These are phyloP conservation scores for Agrilus biguttatus DNA, from an alignment of 2,888 invertebrate species.

Conservation along the genomic window DNA sequence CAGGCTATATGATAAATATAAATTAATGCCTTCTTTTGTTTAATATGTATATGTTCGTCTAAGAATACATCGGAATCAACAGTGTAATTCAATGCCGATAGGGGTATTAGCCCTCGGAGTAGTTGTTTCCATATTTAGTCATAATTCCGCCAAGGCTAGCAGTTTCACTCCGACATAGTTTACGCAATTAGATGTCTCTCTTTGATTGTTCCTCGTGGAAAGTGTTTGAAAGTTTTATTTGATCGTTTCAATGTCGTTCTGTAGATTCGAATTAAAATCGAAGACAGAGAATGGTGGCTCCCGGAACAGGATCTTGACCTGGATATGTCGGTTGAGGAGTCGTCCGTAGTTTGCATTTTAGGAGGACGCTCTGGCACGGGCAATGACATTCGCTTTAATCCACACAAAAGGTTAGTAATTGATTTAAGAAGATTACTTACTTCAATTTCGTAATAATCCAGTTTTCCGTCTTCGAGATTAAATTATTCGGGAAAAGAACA, in stretches of 20 bases:
- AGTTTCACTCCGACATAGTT: not conserved
- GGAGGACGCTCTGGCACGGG: conserved; percentile 39
- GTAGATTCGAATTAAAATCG: conserved; percentile 45
- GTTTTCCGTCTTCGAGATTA: too few species aligned
- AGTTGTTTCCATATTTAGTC: too few species aligned
- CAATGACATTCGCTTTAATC: conserved; percentile 36
- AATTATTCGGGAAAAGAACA: too few species aligned
- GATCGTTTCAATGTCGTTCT: conserved; percentile 3
- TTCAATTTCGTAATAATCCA: conserved; percentile 4
- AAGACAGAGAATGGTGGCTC: conserved; percentile 48
- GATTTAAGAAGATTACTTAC: conserved; percentile 1
- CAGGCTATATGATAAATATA: too few species aligned
- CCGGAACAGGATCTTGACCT: conserved; percentile 44
- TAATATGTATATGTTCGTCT: too few species aligned
- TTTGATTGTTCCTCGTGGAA: not conserved
- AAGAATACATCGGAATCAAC: too few species aligned
- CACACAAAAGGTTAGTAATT: conserved; percentile 26
- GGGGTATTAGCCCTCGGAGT: too few species aligned
- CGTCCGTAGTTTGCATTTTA: conserved; percentile 46
- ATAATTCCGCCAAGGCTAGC: too few species aligned
- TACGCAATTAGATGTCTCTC: not conserved
- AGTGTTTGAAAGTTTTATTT: too few species aligned
- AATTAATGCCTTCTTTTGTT: too few species aligned
- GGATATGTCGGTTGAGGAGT: conserved; percentile 43
- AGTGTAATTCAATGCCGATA: too few species aligned